Evolutionary conservation across 2,888 invertebrate genomes (phyloP).

Genomic region (Chrysomela aeneicollis): DNA sequence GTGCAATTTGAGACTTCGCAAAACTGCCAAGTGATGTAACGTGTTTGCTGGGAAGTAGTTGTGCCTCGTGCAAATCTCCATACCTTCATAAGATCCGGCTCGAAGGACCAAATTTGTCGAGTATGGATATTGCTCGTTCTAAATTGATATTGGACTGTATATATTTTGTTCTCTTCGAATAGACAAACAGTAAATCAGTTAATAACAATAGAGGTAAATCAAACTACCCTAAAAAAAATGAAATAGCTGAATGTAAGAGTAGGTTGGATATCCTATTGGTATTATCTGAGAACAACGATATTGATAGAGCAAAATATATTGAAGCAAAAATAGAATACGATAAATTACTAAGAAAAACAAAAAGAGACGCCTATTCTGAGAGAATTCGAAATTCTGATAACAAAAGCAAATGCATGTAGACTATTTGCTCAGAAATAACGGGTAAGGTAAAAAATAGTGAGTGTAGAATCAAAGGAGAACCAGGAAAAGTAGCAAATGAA

Average conservation of each 20-base stretch:
- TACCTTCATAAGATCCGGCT: too few species aligned
- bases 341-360: background rate
- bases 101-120: too few species aligned
- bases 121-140: too few species aligned
- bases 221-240: background rate
- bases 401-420: conserved; percentile 10
- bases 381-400: conserved; percentile 1
- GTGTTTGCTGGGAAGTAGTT: too few species aligned
- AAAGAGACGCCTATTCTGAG: background rate
- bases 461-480: conserved; percentile 3
- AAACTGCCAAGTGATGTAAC: too few species aligned
- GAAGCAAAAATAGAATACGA: conserved; percentile 7
- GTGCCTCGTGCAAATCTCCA: too few species aligned
- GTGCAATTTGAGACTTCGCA: too few species aligned
- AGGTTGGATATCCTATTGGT: conserved; percentile 8
- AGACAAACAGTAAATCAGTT: background rate
- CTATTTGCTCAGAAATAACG: conserved; percentile 5
- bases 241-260: conserved; percentile 7
- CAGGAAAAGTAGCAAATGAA: background rate
- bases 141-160: too few species aligned
- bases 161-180: too few species aligned
- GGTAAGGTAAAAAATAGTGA: background rate
- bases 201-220: background rate
- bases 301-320: background rate
- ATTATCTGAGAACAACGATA: too few species aligned